These are phyloP conservation scores for Phrynosoma platyrhinos DNA, from an alignment of 2,113 vertebrate genomes.

Conservation along the genomic window DNA sequence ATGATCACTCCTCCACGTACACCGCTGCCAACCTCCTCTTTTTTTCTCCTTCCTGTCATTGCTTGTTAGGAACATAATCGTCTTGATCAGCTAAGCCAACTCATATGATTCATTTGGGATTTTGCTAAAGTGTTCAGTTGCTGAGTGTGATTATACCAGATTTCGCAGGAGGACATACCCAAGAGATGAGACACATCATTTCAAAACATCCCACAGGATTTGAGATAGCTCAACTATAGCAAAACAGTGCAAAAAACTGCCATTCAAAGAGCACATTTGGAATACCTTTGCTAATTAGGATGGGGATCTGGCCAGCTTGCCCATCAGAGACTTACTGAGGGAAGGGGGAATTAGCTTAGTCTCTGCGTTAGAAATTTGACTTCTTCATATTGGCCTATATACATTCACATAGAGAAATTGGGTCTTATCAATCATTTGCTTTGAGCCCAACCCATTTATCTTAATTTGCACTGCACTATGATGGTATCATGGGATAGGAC, in stretches of 20 bases:
- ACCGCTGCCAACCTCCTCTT: conserved; percentile 17
- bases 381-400: not conserved
- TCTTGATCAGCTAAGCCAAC: conserved; percentile 72
- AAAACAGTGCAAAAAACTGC: conserved; percentile 11
- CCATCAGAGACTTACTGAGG: not conserved
- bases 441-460: not conserved
- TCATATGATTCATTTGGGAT: conserved; percentile 76
- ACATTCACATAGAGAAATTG: not conserved
- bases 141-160: conserved; percentile 73
- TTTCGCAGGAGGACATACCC: conserved; percentile 65
- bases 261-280: conserved; percentile 29
- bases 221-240: conserved; percentile 18
- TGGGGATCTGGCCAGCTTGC: conserved; percentile 11
- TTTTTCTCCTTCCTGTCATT: conserved; percentile 66
- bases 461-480: not conserved
- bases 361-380: not conserved
- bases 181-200: conserved; percentile 55
- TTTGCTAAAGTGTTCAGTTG: conserved; percentile 80
- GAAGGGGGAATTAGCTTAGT: not conserved
- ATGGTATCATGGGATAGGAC: not conserved
- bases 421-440: not conserved
- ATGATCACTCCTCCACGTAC: conserved; percentile 45
- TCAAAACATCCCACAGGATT: conserved; percentile 39
- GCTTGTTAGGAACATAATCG: conserved; percentile 69
- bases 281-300: conserved; percentile 3